Evolutionary conservation across 2,797 vertebrate species (phyloP).

Genomic region (Girardinus metallicus): DNA sequence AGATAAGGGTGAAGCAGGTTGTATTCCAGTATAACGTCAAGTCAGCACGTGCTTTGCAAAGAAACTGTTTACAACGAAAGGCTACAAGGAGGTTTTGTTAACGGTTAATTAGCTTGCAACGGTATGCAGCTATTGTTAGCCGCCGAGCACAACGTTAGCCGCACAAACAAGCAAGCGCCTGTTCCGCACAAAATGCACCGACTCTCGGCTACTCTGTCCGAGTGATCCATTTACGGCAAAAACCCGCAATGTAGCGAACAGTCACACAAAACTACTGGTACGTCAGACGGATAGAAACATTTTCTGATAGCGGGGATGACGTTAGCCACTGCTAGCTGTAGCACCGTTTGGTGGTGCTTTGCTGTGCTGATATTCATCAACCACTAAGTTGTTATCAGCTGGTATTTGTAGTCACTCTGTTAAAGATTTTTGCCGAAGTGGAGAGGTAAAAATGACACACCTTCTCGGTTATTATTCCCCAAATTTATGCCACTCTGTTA

Average conservation of each 20-base stretch:
- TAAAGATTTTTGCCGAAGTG: not conserved
- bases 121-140: slow-evolving; percentile 21
- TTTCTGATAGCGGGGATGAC: not conserved
- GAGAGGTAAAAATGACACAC: slow-evolving; percentile 17
- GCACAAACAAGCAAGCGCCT: slow-evolving; percentile 3
- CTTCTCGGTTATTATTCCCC: not conserved
- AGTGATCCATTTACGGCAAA: not conserved
- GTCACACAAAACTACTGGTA: not conserved
- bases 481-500: slow-evolving; percentile 8
- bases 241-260: not conserved
- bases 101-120: slow-evolving; percentile 3
- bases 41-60: not conserved
- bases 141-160: slow-evolving; percentile 17
- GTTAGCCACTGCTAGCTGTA: slow-evolving; percentile 39
- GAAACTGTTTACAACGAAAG: not conserved
- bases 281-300: not conserved
- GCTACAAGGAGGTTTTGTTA: not conserved
- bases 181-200: not conserved
- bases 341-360: slow-evolving; percentile 6
- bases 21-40: not conserved
- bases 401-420: not conserved
- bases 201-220: not conserved
- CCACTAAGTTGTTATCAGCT: not conserved
- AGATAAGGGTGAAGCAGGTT: not conserved
- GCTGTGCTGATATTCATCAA: not conserved